Evolutionary conservation across 2,113 vertebrate species (phyloP).

Genomic region (Rhinopomastus cyanomelas): DNA sequence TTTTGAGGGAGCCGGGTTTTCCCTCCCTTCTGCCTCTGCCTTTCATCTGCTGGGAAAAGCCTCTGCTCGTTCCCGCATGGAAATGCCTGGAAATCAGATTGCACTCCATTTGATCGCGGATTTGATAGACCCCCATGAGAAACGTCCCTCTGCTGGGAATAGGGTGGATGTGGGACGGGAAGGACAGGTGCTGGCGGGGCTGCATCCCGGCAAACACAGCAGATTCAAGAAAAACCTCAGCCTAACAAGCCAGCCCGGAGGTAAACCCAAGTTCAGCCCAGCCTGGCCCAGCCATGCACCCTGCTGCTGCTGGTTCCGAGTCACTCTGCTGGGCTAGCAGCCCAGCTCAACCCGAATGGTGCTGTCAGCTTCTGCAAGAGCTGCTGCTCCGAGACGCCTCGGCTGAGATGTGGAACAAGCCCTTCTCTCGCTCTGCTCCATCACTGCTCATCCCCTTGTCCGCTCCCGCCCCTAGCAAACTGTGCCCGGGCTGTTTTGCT

Average conservation of each 20-base stretch:
- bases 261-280: neutral
- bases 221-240: neutral
- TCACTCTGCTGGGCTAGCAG: neutral
- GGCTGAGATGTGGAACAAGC: fast-evolving
- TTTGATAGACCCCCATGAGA: neutral
- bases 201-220: neutral
- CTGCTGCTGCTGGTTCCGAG: neutral
- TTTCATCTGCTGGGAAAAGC: neutral
- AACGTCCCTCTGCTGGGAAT: neutral
- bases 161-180: neutral
- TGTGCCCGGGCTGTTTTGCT: neutral
- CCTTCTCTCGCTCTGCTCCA: neutral
- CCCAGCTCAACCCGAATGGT: neutral
- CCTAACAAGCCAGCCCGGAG: fast-evolving
- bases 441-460: neutral
- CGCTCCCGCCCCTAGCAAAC: neutral
- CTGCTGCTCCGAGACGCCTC: neutral
- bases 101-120: neutral
- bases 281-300: neutral
- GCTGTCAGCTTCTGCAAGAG: neutral
- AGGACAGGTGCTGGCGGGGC: fast-evolving
- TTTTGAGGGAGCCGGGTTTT: neutral
- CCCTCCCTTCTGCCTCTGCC: neutral
- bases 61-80: fast-evolving
- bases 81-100: neutral